Base-by-base conservation (phyloP, 2,797 vertebrate species). In the Dryobates pubescens region DNA sequence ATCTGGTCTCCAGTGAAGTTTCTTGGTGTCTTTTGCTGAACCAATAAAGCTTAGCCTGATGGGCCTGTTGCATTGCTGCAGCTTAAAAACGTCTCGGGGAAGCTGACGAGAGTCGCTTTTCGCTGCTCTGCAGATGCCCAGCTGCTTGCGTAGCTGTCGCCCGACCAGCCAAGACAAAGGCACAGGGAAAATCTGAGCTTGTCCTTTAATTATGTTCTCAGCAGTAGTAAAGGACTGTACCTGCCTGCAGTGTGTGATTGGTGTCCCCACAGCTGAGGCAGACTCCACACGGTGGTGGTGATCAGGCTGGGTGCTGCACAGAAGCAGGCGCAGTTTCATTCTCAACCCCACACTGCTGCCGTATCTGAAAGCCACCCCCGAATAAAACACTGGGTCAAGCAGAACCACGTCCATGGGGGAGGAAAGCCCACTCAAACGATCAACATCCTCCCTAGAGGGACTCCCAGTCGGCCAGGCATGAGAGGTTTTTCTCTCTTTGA, bases 1-100 rank as follows among this genome's bases (percentile, higher is more conserved):
- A 98, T 98, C 98, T 98, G 97, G 97, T 98, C 98, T 98, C 98
- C 95, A 97, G 93, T 98, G 97, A 98, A 98, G 97, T 98, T 98
- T 98, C 97, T 98, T 98, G 97, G 98, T 98, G 98, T 98, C 97
- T 98, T 98, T 97, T 96, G 97, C 97, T 96, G 96, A 98, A 96
- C 98, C 97, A 98, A 94, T 98, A 98, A 98, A 97, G 97, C 97
- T 98, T 98, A 98, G 96, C 82, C 78, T 96, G 97, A 98, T 97
- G 96, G 95, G 96, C 96, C 95, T 97, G 96, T 83, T 97, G 96
- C 96, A 96, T 98, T 98, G 97, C 95, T 95, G 95, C 95, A 93
- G 96, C 78, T 98, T 97, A 97, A 97, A 96, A 96, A 93, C 96
- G 97, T 97, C 97, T 98, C 57, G 2, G 95, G 96, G 97, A 97